phyloP scores from a whole-genome alignment of 92 coral and sea anemone genomes.

The Metridium senile region DNA sequence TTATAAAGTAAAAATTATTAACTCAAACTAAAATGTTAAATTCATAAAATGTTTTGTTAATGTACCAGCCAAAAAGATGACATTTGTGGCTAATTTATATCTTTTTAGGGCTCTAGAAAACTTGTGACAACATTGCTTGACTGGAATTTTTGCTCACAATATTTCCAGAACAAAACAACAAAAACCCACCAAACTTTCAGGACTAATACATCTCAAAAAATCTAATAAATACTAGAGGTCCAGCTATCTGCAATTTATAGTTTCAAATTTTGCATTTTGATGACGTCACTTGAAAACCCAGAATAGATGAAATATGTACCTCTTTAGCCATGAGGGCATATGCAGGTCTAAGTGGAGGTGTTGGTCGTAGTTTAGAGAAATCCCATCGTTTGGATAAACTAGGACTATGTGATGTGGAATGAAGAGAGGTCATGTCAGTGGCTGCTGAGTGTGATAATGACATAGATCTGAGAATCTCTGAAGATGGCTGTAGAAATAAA shows the following conservation, averaged over 20 bases:
- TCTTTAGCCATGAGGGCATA: conserved; percentile 96
- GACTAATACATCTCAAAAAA: no score
- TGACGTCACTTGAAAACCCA: not conserved
- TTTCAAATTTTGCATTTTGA: not conserved
- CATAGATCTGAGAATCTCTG: conserved; percentile 56
- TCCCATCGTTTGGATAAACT: conserved; percentile 86
- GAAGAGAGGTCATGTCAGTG: conserved; percentile 79
- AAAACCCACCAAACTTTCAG: no score
- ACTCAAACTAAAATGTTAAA: no score
- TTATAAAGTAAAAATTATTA: no score
- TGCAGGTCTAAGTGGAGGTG: conserved; percentile 94
- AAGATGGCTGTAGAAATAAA: conserved; percentile 18
- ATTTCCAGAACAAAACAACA: no score
- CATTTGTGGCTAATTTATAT: no score
- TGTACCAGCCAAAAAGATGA: no score
- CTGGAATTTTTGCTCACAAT: no score
- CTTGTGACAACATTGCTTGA: no score
- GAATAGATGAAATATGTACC: conserved; percentile 38
- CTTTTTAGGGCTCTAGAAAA: no score
- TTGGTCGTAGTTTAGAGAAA: conserved; percentile 90
- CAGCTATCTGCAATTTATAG: not conserved
- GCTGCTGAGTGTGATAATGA: conserved; percentile 85
- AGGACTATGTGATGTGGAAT: conserved; percentile 80
- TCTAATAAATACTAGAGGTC: no score
- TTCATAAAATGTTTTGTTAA: no score